phyloP scores from a whole-genome alignment of 1,140 invertebrate genomes.

The Lucilia sericata region DNA sequence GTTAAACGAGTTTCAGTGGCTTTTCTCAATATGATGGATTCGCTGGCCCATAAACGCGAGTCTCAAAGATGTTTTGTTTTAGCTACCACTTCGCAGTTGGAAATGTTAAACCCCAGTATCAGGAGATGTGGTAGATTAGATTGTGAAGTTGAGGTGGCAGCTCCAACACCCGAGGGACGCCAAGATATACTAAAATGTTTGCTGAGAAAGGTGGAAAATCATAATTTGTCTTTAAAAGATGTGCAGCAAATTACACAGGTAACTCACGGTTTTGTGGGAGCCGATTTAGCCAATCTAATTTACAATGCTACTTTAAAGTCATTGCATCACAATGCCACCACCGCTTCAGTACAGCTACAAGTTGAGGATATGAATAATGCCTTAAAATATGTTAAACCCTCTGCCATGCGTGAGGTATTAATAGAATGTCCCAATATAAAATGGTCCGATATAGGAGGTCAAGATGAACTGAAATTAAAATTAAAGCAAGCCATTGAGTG shows the following conservation, averaged over 20 bases:
- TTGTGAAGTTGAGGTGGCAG: constrained; percentile 86
- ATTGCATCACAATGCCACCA: constrained; percentile 61
- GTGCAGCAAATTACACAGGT: constrained; percentile 75
- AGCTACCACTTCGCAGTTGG: constrained; percentile 74
- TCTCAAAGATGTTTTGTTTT: constrained; percentile 75
- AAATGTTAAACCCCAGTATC: constrained; percentile 76
- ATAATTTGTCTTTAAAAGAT: constrained; percentile 72
- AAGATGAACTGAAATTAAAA: constrained; percentile 87
- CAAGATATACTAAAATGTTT: constrained; percentile 77
- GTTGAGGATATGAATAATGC: constrained; percentile 75
- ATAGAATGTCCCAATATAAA: constrained; percentile 86
- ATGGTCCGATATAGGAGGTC: constrained; percentile 96
- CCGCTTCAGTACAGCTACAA: constrained; percentile 50
- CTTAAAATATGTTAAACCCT: constrained; percentile 81
- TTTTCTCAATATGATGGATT: constrained; percentile 79
- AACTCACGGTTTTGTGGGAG: constrained; percentile 90
- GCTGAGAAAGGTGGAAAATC: constrained; percentile 69
- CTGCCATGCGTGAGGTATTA: constrained; percentile 89
- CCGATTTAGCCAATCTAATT: constrained; percentile 83
- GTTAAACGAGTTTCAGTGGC: constrained; percentile 80
- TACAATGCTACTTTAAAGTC: constrained; percentile 77
- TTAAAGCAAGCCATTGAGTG: constrained; percentile 92
- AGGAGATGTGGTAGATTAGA: constrained; percentile 84
- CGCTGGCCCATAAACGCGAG: constrained; percentile 67
- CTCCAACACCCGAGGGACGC: constrained; percentile 79